Base-by-base conservation (phyloP, 92 coral and sea anemone species). In the Diadumene lineata region DNA sequence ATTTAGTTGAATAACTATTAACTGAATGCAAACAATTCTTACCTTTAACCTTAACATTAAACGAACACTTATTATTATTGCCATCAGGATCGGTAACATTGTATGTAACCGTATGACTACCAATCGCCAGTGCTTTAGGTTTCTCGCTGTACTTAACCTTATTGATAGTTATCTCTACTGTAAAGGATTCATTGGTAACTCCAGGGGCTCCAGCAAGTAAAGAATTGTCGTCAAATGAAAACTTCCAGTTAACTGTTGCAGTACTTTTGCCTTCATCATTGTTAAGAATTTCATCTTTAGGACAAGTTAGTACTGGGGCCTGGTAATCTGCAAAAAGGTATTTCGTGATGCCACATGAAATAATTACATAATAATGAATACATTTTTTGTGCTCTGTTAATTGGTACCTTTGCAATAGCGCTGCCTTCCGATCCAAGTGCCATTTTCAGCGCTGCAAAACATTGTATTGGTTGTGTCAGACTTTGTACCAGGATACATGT, bases 71-170 rank as follows among this genome's bases (percentile, higher is more conserved):
- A 17, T 60, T 57, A 43, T 60, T 48, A 38, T 81, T 86, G 8
- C 82, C 82, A 34, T 72, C 87, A 1, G 57, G 81, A 50, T 89
- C 94, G 1, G 88, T 82, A 18, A 89, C 94, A n/a, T 80, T 85
- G 86, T 89, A 89, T n/a, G 32, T 26, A 22, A 89, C 75, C 8
- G 33, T 66, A 55, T 82, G 73, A 17, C 21, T 76, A 13, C 81
- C 81, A 25, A 76, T 63, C n/a, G 48, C 73, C 8, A 76, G 66
- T 23, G 28, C 25, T 57, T 66, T 65, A 9, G 81, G 81, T 43
- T 63, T 29, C 31, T 61, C 64, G 17, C 53, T 13, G 31, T 27
- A 58, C 28, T 27, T 76, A 28, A 53, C 34, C 11, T 57, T 13
- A 68, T 68, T 68, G 33, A 78, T 68, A 19, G 15, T 51, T 13